These are phyloP conservation scores for Pogonomyrmex barbatus DNA, from an alignment of 1,140 invertebrate genomes.

Conservation along the genomic window DNA sequence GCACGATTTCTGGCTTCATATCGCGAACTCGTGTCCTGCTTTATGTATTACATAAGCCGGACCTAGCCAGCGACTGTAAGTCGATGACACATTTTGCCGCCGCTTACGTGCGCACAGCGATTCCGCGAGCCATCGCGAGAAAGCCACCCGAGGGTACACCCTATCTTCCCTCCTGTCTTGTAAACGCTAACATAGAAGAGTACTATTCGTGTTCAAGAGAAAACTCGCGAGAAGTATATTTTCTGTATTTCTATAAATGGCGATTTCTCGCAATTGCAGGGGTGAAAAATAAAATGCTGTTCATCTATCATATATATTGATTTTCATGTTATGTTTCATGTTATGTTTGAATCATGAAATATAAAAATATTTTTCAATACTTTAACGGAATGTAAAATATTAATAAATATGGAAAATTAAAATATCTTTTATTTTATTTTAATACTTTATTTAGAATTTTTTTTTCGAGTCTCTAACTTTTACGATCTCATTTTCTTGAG, in stretches of 20 bases:
- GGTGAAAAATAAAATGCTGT: not conserved
- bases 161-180: slow-evolving; percentile 17
- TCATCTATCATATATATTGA: not conserved
- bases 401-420: slow-evolving; percentile 6
- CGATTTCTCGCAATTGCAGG: not conserved
- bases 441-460: not conserved
- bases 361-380: not conserved
- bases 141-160: slow-evolving; percentile 48
- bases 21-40: slow-evolving; percentile 52
- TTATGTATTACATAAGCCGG: slow-evolving; percentile 58
- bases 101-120: slow-evolving; percentile 48
- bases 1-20: slow-evolving; percentile 58
- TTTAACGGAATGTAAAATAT: not conserved
- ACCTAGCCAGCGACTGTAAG: slow-evolving; percentile 32
- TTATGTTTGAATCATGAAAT: not conserved
- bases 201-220: slow-evolving; percentile 24
- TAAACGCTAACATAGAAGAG: slow-evolving; percentile 33
- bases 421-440: not conserved
- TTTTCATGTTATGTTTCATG: not conserved
- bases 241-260: slow-evolving; percentile 34
- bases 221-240: not conserved
- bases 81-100: slow-evolving; percentile 47
- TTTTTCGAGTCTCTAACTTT: not conserved
- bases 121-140: slow-evolving; percentile 33
- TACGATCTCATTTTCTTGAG: no score